Evolutionary conservation across 2,888 invertebrate genomes (phyloP).

Genomic region (Papilio elwesi): DNA sequence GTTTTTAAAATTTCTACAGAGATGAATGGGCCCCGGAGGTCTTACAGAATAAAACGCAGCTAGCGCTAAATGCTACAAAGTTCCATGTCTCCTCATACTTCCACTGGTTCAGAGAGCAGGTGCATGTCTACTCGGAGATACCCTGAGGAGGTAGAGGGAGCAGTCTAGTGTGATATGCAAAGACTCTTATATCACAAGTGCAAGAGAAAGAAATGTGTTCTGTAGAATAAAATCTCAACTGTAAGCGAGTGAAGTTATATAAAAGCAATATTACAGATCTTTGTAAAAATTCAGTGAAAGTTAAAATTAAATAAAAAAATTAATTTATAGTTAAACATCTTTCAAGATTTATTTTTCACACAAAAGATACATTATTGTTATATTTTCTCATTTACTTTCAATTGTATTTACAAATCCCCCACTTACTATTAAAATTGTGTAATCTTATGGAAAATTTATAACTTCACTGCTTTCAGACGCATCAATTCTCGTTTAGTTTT

Average conservation of each 20-base stretch:
- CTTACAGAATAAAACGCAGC: conserved; percentile 87
- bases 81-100: conserved; percentile 87
- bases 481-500: conserved; percentile 1
- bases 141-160: conserved; percentile 74
- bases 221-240: conserved; percentile 38
- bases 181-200: conserved; percentile 42
- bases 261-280: background rate
- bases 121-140: conserved; percentile 88
- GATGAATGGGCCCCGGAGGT: conserved; percentile 91
- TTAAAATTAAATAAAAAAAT: background rate
- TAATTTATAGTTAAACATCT: too few relatives aligned
- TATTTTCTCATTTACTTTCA: background rate
- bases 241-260: conserved; percentile 37
- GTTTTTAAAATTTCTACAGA: conserved; percentile 74
- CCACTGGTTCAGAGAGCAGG: conserved; percentile 91
- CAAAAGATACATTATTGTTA: background rate
- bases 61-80: conserved; percentile 88
- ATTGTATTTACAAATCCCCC: background rate
- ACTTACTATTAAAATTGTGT: background rate
- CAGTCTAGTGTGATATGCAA: conserved; percentile 42
- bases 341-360: background rate
- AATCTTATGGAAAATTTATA: background rate
- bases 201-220: conserved; percentile 24
- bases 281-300: too few relatives aligned
- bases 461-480: conserved; percentile 35